Base-by-base conservation (phyloP, 2,797 vertebrate species). In the Adelosebastes latens region DNA sequence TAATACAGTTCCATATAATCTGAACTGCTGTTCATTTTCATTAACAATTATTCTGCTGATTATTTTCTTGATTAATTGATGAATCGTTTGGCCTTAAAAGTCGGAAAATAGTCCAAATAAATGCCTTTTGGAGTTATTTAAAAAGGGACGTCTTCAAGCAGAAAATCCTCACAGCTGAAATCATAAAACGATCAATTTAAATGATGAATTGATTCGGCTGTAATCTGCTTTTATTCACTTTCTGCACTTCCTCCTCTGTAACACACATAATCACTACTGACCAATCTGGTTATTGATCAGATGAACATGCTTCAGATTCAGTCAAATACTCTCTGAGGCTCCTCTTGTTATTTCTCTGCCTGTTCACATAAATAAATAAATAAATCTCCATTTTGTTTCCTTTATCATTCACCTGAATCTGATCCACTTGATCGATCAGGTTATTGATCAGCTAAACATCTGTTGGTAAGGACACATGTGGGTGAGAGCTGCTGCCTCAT, bases 371-470 rank as follows among this genome's bases (percentile, higher is more conserved):
- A 8, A 56, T 22, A 16, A 24, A 73, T 2, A 14, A 39, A 42
- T 3, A 34, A 22, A 72, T 31, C 56, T 59, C 9, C 39, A 49
- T 32, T 53, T 65, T 31, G 4, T 24, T 14, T 31, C 32, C 73
- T 31, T 42, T 8, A 53, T 24, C 22, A 59, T 60, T 56, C 46
- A 72, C 31, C 9, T 65, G 46, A 63, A 62, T 31, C 22, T 7
- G 69, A 73, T 34, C 36, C 10, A 18, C 3, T 25, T 13, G 52
- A 69, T 79, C 55, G 16, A 87, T 81, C 70, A 4, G 24, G 8
- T 39, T 29, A 83, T 75, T 46, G 73, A 86, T 80, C 77, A 62
- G 14, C 1, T 32, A 11, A 68, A 32, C 71, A 63, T 66, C 65
- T 61, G 67, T 18, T 29, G 22, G 20, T 27, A n/a, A 46, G 55